Evolutionary conservation across 1,140 invertebrate genomes (phyloP).

Genomic region (Littorina saxatilis): DNA sequence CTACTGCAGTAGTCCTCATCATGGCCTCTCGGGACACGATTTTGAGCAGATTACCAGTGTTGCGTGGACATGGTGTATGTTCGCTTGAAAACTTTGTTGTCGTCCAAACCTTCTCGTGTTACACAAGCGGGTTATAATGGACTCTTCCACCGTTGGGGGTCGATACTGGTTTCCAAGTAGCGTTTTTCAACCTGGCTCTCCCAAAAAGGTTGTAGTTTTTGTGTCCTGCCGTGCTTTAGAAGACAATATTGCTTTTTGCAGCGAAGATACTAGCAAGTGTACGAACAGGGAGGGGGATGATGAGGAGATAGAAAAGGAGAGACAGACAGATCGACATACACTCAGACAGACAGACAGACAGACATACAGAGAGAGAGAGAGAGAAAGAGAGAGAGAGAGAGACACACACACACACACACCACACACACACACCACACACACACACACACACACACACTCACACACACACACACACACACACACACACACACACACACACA

Average conservation of each 20-base stretch:
- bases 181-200: not conserved
- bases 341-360: no score
- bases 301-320: no score
- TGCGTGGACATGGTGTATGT: no score
- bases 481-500: not conserved
- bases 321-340: no score
- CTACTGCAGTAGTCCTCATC: no score
- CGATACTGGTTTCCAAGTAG: not conserved
- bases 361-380: no score
- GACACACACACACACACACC: no score
- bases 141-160: not conserved
- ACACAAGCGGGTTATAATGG: constrained; percentile 7
- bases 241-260: not conserved
- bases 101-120: not conserved
- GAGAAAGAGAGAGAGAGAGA: not conserved
- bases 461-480: not conserved
- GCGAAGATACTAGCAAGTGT: not conserved
- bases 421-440: no score
- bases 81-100: not conserved
- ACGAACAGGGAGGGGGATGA: no score
- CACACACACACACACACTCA: no score
- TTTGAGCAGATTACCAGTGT: no score
- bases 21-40: no score
- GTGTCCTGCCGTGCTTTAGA: not conserved
- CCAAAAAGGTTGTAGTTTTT: not conserved